Percentiles rank a stretch among this genome's conserved stretches.
Conservation (phyloP, 2,888 invertebrate genomes). For the Monopis laevigella region DNA sequence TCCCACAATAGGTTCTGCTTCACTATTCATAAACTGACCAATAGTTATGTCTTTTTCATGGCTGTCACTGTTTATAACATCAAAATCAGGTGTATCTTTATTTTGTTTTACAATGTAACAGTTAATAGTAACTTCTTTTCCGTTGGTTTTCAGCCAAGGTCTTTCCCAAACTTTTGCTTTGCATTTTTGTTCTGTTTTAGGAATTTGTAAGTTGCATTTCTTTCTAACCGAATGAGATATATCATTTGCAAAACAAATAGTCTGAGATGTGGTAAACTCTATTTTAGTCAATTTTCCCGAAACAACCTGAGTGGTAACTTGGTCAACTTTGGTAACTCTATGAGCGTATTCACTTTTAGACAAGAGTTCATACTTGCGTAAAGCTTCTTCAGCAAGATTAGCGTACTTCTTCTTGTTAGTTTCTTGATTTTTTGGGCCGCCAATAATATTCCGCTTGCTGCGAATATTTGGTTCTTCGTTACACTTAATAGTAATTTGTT, state of each 20-base stretch:
- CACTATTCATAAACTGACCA: no score
- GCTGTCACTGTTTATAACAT: no score
- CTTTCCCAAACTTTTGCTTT: slow-evolving; percentile 58
- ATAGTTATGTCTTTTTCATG: no score
- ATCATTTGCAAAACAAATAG: slow-evolving; percentile 39
- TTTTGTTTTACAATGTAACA: no score
- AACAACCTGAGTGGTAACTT: slow-evolving; percentile 49
- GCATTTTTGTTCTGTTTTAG: slow-evolving; percentile 31
- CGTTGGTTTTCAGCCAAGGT: slow-evolving; percentile 53
- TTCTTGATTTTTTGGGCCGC: neutral
- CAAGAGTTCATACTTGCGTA: slow-evolving; percentile 21
- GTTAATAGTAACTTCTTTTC: slow-evolving; percentile 29
- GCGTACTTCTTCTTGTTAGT: neutral
- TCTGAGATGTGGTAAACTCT: slow-evolving; percentile 56
- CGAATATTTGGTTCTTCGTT: neutral
- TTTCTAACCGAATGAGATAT: slow-evolving; percentile 13
- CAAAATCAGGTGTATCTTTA: no score
- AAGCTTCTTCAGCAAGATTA: slow-evolving; percentile 27
- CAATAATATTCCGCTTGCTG: neutral
- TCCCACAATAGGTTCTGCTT: slow-evolving; percentile 14
- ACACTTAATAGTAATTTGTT: slow-evolving; percentile 2
- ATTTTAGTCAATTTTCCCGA: slow-evolving; percentile 58
- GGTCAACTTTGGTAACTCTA: slow-evolving; percentile 32
- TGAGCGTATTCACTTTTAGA: slow-evolving; percentile 23
- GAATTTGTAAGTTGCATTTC: slow-evolving; percentile 21